Evolutionary conservation across 2,113 vertebrate species (phyloP), one percentile per base, ranked within the genome.

Genomic region (Podarcis raffonei): DNA sequence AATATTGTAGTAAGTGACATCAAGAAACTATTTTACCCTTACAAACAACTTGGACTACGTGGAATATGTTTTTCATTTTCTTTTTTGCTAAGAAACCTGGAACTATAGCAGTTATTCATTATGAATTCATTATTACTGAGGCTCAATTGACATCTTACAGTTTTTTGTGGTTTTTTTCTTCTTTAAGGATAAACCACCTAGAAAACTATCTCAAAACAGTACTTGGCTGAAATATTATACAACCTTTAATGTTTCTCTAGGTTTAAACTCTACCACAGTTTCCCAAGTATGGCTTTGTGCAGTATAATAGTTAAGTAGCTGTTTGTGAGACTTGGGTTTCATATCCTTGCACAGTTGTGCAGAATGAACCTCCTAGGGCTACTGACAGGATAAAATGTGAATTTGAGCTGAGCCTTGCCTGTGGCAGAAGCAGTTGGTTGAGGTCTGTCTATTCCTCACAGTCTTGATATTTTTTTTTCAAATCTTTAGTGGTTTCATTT

Each of bases 241-340:
- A 79, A 76, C 68, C 92, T 91, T 79, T 48, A 22, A 20, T 12
- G 8, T 75, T 69, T 88, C 42, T 81, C 16, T 88, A 86, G 74
- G 89, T 85, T 93, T 91, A 32, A 94, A 87, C 23, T 2, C 57
- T 89, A 32, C 37, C 66, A 72, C 82, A 90, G 18, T 84, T 91
- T 95, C 86, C 25, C 32, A 1, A 32, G 42, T 53, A n/a, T n/a
- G n/a, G n/a, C n/a, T n/a, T n/a, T n/a, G n/a, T 79, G 25, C 53
- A 0, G 77, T 77, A 42, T 77, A 42, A 12, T 78, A 16, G 35
- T 39, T 20, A 39, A 6, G 20, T 11, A 77, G 5, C 20, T 22
- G 12, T 77, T 42, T 39, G 23, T 32, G 30, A 30, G 3, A 80
- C 27, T 80, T 80, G 53, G 48, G 30, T 39, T 20, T 80, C 78